phyloP scores from a whole-genome alignment of 1,140 invertebrate genomes.

The Drosophila persimilis region DNA sequence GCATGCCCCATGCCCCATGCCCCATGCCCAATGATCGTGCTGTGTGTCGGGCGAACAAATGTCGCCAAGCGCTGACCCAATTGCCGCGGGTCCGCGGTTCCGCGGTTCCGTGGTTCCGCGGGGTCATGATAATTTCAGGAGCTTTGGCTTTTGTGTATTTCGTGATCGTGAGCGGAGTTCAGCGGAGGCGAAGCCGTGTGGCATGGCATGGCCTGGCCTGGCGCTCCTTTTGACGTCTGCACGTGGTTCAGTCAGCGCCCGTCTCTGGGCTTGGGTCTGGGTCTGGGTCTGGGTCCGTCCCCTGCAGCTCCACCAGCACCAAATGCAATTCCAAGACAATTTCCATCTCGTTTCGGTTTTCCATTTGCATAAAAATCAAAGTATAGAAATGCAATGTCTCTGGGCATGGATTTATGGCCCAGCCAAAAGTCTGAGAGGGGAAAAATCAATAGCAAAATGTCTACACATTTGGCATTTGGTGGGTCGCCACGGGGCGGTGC shows the following conservation, averaged over 20 bases:
- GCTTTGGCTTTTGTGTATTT: conserved; percentile 70
- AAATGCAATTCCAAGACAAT: conserved; percentile 56
- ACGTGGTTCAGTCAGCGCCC: conserved; percentile 18
- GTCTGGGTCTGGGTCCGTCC: conserved; percentile 7
- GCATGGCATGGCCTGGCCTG: conserved; percentile 14
- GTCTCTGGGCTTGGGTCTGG: not conserved
- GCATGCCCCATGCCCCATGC: conserved; percentile 15
- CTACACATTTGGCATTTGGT: conserved; percentile 37
- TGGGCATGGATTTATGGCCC: conserved; percentile 65
- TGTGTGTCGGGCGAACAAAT: conserved; percentile 70
- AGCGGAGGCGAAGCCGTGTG: not conserved
- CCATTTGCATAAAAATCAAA: conserved; percentile 79
- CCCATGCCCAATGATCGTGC: conserved; percentile 35
- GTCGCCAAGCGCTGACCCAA: conserved; percentile 73
- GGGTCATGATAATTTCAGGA: conserved; percentile 80
- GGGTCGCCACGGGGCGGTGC: no score
- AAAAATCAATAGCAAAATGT: conserved; percentile 72
- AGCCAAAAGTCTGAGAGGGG: conserved; percentile 25
- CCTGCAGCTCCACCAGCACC: conserved; percentile 2
- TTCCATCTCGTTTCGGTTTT: conserved; percentile 55
- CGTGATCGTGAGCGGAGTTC: conserved; percentile 70
- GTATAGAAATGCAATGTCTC: conserved; percentile 63
- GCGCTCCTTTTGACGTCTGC: conserved; percentile 55
- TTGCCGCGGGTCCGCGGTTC: conserved; percentile 39
- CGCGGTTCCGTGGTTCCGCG: not conserved